These are phyloP conservation scores for Podotricha telesiphe DNA, from an alignment of 2,888 invertebrate species.

Conservation along the genomic window DNA sequence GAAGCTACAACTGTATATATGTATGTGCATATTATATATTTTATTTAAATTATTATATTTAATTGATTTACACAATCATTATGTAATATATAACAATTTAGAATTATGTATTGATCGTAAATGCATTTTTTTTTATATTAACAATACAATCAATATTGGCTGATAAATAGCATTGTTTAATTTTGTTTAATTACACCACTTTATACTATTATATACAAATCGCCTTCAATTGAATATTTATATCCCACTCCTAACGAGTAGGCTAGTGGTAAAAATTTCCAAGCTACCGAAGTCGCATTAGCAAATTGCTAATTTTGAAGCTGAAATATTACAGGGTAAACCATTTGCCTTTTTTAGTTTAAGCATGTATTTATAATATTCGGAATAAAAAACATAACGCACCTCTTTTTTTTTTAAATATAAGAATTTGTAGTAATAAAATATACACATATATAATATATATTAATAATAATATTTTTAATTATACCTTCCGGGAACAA, in stretches of 20 bases:
- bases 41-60: no score
- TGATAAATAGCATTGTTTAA: not conserved
- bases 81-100: no score
- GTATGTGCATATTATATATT: not conserved
- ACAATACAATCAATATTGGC: not conserved
- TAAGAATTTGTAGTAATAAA: no score
- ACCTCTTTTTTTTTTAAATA: no score
- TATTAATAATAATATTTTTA: no score
- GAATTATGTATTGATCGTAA: no score
- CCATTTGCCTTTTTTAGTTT: not conserved
- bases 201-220: not conserved
- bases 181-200: not conserved
- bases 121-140: not conserved
- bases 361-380: no score
- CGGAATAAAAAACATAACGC: no score
- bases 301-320: not conserved
- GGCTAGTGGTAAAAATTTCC: not conserved
- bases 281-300: not conserved
- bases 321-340: not conserved
- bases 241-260: slow-evolving; percentile 1
- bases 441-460: no score
- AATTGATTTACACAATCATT: no score
- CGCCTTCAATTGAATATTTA: not conserved
- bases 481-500: not conserved
- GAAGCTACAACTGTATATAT: not conserved